Percentiles rank a stretch among this genome's conserved stretches.
Evolutionary conservation across 2,797 vertebrate genomes (phyloP).

Genomic region (Hypotaenidia okinawae): DNA sequence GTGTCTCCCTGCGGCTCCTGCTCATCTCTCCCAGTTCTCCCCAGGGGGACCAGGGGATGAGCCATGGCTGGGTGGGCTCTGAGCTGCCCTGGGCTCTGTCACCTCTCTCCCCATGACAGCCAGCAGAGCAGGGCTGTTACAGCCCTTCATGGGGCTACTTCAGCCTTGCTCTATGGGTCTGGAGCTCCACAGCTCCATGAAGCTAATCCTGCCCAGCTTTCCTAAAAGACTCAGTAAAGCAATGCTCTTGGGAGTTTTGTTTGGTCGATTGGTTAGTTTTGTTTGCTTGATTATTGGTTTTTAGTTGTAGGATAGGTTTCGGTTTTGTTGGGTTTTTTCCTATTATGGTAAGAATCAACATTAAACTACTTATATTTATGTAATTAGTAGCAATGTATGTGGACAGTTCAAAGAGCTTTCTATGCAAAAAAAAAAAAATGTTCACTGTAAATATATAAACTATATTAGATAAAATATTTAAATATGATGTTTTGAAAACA

Average conservation of each 20-base stretch:
- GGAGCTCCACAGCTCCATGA: too few species aligned
- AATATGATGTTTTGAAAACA: background rate
- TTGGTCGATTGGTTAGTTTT: background rate
- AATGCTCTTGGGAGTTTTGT: rapidly evolving
- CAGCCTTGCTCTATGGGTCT: too few species aligned
- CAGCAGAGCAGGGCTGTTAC: too few species aligned
- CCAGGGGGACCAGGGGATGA: too few species aligned
- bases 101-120: too few species aligned
- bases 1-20: too few species aligned
- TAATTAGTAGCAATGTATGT: background rate
- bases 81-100: too few species aligned
- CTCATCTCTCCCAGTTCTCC: too few species aligned
- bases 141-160: too few species aligned
- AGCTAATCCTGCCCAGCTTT: background rate
- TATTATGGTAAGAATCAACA: background rate
- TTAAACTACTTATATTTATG: background rate
- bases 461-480: background rate
- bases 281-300: background rate
- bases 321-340: background rate
- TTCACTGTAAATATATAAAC: background rate
- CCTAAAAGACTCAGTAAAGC: background rate
- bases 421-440: background rate
- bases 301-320: rapidly evolving
- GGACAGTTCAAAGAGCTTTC: background rate
- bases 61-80: too few species aligned